Percentiles rank a stretch among this genome's conserved stretches.
Conservation (phyloP, 2,888 invertebrate species). For the Lagria hirta region DNA sequence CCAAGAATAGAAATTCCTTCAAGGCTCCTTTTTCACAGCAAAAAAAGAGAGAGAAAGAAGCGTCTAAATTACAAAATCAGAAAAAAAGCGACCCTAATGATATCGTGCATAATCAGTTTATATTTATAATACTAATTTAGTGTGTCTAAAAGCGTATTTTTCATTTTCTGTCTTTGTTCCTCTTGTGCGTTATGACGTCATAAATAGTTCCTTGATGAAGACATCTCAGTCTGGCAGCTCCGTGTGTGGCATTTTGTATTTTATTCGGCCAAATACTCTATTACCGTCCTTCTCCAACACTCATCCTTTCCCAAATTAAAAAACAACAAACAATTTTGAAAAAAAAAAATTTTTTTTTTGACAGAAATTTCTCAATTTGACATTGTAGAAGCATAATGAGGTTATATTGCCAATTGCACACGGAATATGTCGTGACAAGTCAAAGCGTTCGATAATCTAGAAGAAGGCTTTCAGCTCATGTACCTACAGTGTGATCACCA, state of each 20-base stretch:
- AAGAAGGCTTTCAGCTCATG: too few relatives aligned
- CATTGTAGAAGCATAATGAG: constrained; percentile 26
- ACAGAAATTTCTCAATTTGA: constrained; percentile 4
- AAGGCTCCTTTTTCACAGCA: constrained; percentile 7
- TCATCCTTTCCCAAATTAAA: constrained; percentile 12
- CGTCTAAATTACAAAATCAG: constrained; percentile 16
- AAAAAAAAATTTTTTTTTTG: constrained; percentile 16
- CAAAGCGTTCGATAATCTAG: constrained; percentile 25
- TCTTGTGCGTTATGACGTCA: constrained; percentile 46
- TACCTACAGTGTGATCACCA: too few relatives aligned
- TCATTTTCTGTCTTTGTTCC: constrained; percentile 17
- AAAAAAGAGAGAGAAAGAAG: constrained; percentile 20
- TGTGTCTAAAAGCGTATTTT: constrained; percentile 27
- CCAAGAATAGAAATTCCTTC: constrained; percentile 11
- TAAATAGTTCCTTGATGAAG: constrained; percentile 55
- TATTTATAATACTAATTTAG: constrained; percentile 33
- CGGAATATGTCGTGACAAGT: constrained; percentile 35
- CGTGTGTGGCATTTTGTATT: constrained; percentile 54
- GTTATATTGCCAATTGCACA: constrained; percentile 33
- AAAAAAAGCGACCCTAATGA: constrained; percentile 27
- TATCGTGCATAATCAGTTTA: constrained; percentile 30
- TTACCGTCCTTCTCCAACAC: constrained; percentile 11
- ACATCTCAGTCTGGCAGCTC: constrained; percentile 53
- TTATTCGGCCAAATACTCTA: constrained; percentile 42
- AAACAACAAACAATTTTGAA: constrained; percentile 11